Conservation (phyloP, 2,113 vertebrate species). For the Mesoclemmys tuberculata region DNA sequence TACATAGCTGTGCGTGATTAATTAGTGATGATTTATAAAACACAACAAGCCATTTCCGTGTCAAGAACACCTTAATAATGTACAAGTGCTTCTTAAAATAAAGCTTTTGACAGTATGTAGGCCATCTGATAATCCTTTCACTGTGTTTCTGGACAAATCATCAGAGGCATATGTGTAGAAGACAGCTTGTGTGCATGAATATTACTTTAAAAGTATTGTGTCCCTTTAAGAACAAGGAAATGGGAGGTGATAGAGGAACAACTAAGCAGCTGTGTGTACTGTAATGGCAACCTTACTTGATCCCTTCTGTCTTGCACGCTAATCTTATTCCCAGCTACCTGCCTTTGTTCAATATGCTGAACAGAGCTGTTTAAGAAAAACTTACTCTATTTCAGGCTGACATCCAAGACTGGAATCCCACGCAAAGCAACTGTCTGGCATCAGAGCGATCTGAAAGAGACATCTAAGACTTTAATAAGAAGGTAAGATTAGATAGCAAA, state of each 20-base stretch:
- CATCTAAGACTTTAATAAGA: neutral
- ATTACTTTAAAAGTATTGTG: neutral
- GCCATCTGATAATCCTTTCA: accelerated
- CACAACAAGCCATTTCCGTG: neutral
- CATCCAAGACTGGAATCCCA: accelerated
- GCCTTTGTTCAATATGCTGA: neutral
- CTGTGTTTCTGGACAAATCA: neutral
- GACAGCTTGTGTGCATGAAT: neutral
- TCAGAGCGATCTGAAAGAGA: neutral
- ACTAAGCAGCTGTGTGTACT: neutral
- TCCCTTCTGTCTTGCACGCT: accelerated
- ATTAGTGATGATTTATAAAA: neutral
- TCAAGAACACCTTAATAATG: neutral
- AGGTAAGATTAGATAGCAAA: neutral
- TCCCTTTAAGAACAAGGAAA: slow-evolving; percentile 41
- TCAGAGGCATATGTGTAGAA: accelerated
- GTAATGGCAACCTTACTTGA: neutral
- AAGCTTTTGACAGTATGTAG: accelerated
- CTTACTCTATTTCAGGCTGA: accelerated
- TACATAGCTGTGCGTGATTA: neutral
- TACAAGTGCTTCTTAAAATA: neutral
- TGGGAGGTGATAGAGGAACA: slow-evolving; percentile 2
- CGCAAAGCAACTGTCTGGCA: accelerated
- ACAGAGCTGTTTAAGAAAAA: neutral
- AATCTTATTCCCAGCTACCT: accelerated